These are phyloP conservation scores for Condylostylus longicornis DNA, from an alignment of 1,140 invertebrate species.

Conservation along the genomic window DNA sequence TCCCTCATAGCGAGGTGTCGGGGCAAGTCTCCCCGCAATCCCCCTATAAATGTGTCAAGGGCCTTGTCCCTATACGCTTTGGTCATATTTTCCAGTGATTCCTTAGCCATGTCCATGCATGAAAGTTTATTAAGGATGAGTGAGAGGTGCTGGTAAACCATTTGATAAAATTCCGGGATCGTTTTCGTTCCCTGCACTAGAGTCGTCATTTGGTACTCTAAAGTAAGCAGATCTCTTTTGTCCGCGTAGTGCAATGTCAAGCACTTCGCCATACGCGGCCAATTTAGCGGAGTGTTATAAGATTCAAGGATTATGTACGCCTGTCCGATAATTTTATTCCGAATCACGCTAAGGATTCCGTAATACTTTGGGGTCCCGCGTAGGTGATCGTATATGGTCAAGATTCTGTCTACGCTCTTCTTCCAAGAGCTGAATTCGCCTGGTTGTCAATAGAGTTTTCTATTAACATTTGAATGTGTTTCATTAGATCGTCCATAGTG, in stretches of 20 bases:
- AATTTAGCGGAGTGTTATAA: not conserved
- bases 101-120: not conserved
- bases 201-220: not conserved
- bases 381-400: not conserved
- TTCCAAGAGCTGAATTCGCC: not conserved
- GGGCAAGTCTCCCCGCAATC: slow-evolving; percentile 4
- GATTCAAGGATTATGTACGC: not conserved
- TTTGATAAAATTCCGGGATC: too few relatives aligned
- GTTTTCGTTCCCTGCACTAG: too few relatives aligned
- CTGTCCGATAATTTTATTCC: too few relatives aligned
- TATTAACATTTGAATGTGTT: too few relatives aligned
- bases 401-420: not conserved
- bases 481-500: too few relatives aligned
- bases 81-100: slow-evolving; percentile 1
- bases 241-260: not conserved
- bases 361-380: not conserved
- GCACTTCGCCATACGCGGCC: not conserved
- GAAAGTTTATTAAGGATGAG: slow-evolving; percentile 1
- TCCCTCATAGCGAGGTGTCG: slow-evolving; percentile 3
- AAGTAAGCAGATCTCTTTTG: not conserved
- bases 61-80: slow-evolving; percentile 3
- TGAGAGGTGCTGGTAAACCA: not conserved
- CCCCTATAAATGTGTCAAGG: slow-evolving; percentile 3
- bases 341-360: not conserved
- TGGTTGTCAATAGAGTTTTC: not conserved